Conservation (phyloP, 2,113 vertebrate genomes). For the Takifugu flavidus region DNA sequence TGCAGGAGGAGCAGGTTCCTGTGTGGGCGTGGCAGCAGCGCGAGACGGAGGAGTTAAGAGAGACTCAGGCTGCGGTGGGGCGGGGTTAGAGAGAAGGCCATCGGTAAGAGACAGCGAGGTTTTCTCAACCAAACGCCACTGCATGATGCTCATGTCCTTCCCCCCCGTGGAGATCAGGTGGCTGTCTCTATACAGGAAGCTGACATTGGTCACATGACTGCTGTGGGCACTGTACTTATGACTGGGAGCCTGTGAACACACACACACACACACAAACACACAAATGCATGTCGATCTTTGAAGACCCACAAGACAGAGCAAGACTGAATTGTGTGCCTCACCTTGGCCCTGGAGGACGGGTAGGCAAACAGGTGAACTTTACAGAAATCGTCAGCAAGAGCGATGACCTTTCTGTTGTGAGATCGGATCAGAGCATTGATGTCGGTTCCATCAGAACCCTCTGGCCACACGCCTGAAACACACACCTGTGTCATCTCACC, state of each 20-base stretch:
- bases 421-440: constrained; percentile 95
- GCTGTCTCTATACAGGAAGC: constrained; percentile 86
- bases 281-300: not conserved
- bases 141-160: constrained; percentile 97
- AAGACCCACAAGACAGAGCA: too few relatives aligned
- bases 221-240: constrained; percentile 97
- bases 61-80: constrained; percentile 46
- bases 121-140: constrained; percentile 93
- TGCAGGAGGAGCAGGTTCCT: constrained; percentile 15
- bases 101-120: constrained; percentile 56
- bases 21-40: constrained; percentile 3
- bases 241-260: constrained; percentile 86
- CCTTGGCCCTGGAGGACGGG: constrained; percentile 94
- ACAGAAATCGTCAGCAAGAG: constrained; percentile 96
- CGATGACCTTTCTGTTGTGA: constrained; percentile 90
- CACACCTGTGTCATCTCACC: not conserved
- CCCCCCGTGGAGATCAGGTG: constrained; percentile 97
- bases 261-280: not conserved
- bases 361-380: constrained; percentile 97
- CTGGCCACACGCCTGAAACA: constrained; percentile 90
- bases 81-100: constrained; percentile 53
- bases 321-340: constrained; percentile 38
- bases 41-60: constrained; percentile 12
- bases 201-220: constrained; percentile 98
- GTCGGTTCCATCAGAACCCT: constrained; percentile 96